Evolutionary conservation across 64 coral and sea anemone species (phyloP).

Genomic region (Acropora tenuis): DNA sequence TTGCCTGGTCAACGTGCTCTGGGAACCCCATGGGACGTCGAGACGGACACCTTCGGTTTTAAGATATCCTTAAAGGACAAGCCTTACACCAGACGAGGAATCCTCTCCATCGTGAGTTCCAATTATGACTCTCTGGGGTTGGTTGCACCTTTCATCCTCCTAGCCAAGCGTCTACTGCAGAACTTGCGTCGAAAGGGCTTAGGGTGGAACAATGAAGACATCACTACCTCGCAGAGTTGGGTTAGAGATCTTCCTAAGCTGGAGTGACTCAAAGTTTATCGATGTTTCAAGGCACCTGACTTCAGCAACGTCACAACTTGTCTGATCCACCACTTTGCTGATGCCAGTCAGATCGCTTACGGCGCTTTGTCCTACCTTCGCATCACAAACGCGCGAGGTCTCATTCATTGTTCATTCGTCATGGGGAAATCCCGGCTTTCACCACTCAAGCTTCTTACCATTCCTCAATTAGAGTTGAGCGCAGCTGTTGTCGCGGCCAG

Average conservation of each 20-base stretch:
- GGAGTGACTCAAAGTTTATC: neutral
- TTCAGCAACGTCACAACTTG: conserved; percentile 14
- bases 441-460: conserved; percentile 31
- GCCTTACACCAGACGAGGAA: conserved; percentile 15
- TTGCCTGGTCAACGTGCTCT: conserved; percentile 23
- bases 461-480: conserved; percentile 32
- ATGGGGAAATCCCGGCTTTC: conserved; percentile 33
- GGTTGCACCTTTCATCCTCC: conserved; percentile 13
- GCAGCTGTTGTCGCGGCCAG: conserved; percentile 38
- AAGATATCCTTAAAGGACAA: conserved; percentile 25
- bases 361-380: conserved; percentile 28
- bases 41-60: conserved; percentile 19
- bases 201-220: conserved; percentile 32
- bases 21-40: conserved; percentile 15
- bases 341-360: conserved; percentile 28
- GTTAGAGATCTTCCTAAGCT: conserved; percentile 14
- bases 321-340: conserved; percentile 41
- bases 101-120: conserved; percentile 27
- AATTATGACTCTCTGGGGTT: conserved; percentile 50
- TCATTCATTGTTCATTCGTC: too few species aligned
- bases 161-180: conserved; percentile 31
- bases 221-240: conserved; percentile 13
- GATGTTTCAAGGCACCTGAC: neutral
- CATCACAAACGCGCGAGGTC: conserved; percentile 6
- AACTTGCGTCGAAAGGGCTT: conserved; percentile 6